Conservation (phyloP, 2,888 invertebrate species). For the Clunio marinus region DNA sequence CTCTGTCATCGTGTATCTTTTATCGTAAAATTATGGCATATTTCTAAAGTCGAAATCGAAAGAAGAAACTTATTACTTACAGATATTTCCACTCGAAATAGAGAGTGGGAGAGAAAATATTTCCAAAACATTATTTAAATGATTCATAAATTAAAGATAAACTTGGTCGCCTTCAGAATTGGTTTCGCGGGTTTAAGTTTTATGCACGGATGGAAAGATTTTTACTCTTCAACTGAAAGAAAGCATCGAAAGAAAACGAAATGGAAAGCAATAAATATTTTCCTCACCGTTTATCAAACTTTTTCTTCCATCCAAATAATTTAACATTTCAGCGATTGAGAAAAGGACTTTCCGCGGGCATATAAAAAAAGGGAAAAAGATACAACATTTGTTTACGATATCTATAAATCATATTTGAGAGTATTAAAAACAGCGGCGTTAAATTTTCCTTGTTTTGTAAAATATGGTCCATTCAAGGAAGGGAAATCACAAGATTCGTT, state of each 20-base stretch:
- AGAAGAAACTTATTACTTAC: neutral
- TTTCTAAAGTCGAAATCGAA: neutral
- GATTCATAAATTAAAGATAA: slow-evolving; percentile 16
- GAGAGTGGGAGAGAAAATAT: neutral
- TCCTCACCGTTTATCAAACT: neutral
- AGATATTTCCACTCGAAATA: too few species aligned
- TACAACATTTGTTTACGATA: slow-evolving; percentile 38
- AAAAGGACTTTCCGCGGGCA: neutral
- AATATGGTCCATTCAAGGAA: slow-evolving; percentile 31
- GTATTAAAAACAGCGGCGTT: slow-evolving; percentile 34
- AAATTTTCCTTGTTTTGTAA: slow-evolving; percentile 16
- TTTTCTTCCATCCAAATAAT: neutral
- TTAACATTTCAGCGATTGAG: slow-evolving; percentile 17
- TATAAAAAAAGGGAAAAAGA: neutral
- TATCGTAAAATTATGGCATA: slow-evolving; percentile 17
- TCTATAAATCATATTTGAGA: slow-evolving; percentile 35
- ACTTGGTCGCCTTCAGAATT: neutral
- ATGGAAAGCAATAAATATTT: neutral
- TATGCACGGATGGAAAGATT: too few species aligned
- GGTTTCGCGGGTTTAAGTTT: neutral
- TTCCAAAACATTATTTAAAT: neutral
- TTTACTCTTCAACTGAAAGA: neutral
- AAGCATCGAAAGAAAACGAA: neutral
- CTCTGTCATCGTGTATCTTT: slow-evolving; percentile 32
- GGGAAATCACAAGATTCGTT: neutral